Evolutionary conservation across 1,140 invertebrate species (phyloP), one percentile per base, ranked within the genome.

Genomic region (Heliconius himera): DNA sequence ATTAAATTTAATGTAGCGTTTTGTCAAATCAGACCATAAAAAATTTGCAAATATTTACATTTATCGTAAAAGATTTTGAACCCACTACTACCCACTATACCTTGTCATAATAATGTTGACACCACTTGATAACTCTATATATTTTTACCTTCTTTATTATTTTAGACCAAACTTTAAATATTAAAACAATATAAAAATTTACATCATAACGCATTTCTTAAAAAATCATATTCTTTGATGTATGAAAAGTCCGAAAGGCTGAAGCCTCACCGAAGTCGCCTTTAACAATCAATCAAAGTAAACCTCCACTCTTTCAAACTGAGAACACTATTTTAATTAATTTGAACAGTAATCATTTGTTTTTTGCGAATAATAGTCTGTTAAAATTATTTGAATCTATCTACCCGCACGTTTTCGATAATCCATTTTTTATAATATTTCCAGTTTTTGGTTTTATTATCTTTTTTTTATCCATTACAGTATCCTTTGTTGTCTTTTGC

Each of bases 251-350:
- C 78, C 76, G 26, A 81, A 80, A 84, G 77, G 71, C 46, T 76
- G n/a, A n/a, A n/a, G n/a, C n/a, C n/a, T 60, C 74, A 78, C 70
- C 46, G 51, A 77, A 79, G 79, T 60, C 75, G 80, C 74, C 71
- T 76, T 79, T 84, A 84, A 82, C 77, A 81, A 82, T 84, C 83
- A 84, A 84, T 84, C 81, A 81, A 82, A 80, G 75, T 78, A 56
- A 83, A 56, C 74, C 74, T 60, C 72, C 8, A 38, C 70, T 38
- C 70, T 72, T 72, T 38, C 36, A 72, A 72, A 72, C 20, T 36
- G n/a, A 38, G n/a, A 38, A 72, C 33, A 72, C 70, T 72, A 72
- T 72, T 72, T 38, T 72, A 72, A 38, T 38, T 72, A 72, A 72
- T 72, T 71, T 8, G 2, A 71, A 36, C 33, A 38, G 29, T 71